Base-by-base conservation (phyloP, 1,140 invertebrate genomes). In the Drosophila pachea region DNA sequence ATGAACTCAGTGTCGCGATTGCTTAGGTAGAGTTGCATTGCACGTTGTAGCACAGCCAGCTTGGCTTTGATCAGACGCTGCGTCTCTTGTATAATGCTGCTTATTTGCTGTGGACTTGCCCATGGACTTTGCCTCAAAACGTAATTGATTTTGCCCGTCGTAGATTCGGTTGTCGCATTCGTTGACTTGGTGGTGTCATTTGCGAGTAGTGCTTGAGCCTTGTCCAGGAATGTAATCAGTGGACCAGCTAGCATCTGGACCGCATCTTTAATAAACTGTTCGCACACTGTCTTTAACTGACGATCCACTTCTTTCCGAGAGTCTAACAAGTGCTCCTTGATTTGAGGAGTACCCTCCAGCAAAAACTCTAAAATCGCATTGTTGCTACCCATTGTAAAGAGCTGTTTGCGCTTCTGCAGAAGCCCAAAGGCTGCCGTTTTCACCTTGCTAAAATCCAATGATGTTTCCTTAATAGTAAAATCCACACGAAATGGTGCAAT, bases 401-500 rank as follows among this genome's bases (percentile, higher is more conserved):
- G 91, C 74, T 95, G 94, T 22, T 94, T 94, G 45, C 95, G 93
- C 72, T 96, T 96, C 74, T 98, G 95, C 1, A 99, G 89, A 0
- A 99, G 89, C 8, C 95, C 94, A 81, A 95, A 94, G 0, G 97
- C 97, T 49, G 95, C 95, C 38, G 93, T 94, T 90, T 95, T 96
- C 11, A 97, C 92, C 90, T 95, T 94, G 61, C 94, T 97, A 86
- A 99, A 99, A 90, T 99, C 97, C 61, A 99, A 89, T 48, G 93
- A 94, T 0, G 96, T 97, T 90, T 99, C 97, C 89, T 96, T 96
- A 0, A 98, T 93, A 0, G 96, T 95, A 82, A 98, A 98, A 82
- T 99, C 97, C 0, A 98, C 96, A 90, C 99, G 97, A 89, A 99
- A 99, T 0, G 98, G 98, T 0, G 97, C 97, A 38, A 99, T 99